Evolutionary conservation across 2,888 invertebrate genomes (phyloP).

Genomic region (Opisthograptis luteolata): DNA sequence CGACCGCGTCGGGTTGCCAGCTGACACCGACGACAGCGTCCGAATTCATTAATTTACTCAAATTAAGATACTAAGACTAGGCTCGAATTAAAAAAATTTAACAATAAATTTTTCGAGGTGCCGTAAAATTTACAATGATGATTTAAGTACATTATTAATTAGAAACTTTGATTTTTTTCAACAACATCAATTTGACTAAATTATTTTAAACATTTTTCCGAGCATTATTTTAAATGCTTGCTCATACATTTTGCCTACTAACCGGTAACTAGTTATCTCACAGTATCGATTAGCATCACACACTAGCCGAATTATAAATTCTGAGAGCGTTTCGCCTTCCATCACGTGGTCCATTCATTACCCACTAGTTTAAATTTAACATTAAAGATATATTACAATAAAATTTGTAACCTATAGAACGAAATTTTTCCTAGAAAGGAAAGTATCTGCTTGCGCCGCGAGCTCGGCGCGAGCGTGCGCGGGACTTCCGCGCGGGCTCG

Average conservation of each 20-base stretch:
- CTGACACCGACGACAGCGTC: slow-evolving; percentile 42
- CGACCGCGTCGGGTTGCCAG: slow-evolving; percentile 47
- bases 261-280: slow-evolving; percentile 75
- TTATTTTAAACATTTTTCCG: slow-evolving; percentile 65
- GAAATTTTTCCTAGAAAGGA: slow-evolving; percentile 78
- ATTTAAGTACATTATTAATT: slow-evolving; percentile 81
- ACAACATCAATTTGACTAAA: slow-evolving; percentile 84
- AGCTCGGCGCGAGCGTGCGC: slow-evolving; percentile 21
- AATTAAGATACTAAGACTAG: slow-evolving; percentile 82
- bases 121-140: slow-evolving; percentile 81
- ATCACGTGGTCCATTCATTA: slow-evolving; percentile 80
- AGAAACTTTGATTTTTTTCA: slow-evolving; percentile 81
- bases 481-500: slow-evolving; percentile 43
- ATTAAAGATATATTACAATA: slow-evolving; percentile 78
- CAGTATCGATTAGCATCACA: slow-evolving; percentile 59
- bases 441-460: slow-evolving; percentile 45
- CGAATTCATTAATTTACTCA: slow-evolving; percentile 64
- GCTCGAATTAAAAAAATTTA: slow-evolving; percentile 78
- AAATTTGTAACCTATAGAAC: slow-evolving; percentile 83
- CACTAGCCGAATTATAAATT: slow-evolving; percentile 76
- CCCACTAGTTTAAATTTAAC: slow-evolving; percentile 66
- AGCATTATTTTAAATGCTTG: slow-evolving; percentile 82
- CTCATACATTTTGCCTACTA: slow-evolving; percentile 77
- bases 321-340: slow-evolving; percentile 77
- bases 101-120: slow-evolving; percentile 73